Evolutionary conservation across 2,888 invertebrate species (phyloP).

Genomic region (Pharmacophagus antenor): DNA sequence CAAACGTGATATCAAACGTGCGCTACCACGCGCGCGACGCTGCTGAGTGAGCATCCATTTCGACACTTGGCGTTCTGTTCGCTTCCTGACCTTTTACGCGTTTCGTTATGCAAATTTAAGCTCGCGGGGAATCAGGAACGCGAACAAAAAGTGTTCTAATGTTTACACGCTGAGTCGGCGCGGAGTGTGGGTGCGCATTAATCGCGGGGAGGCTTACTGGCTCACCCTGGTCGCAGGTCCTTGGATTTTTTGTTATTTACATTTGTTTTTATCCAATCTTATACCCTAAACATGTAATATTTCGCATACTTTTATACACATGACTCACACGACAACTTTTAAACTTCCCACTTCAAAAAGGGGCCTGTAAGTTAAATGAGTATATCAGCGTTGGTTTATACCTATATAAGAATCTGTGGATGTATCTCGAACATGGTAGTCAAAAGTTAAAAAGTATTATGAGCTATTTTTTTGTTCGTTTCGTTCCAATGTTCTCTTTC

Average conservation of each 20-base stretch:
- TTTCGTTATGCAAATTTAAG: constrained; percentile 78
- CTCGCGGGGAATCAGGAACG: constrained; percentile 70
- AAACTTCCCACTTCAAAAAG: no score
- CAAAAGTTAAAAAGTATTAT: no score
- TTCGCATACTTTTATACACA: no score
- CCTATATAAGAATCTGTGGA: no score
- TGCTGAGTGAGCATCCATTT: constrained; percentile 74
- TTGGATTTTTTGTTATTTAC: not conserved
- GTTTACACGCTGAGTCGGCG: constrained; percentile 76
- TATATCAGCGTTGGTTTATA: no score
- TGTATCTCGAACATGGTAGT: no score
- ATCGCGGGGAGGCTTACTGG: constrained; percentile 48
- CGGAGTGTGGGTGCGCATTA: constrained; percentile 74
- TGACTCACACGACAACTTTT: no score
- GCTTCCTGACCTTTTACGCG: constrained; percentile 80
- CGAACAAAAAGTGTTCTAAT: constrained; percentile 77
- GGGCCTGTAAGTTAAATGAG: no score
- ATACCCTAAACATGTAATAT: no score
- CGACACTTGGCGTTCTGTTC: constrained; percentile 78
- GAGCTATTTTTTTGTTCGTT: no score
- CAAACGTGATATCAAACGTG: constrained; percentile 40
- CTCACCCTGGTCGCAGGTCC: not conserved
- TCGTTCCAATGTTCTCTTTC: no score
- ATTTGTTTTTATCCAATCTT: not conserved
- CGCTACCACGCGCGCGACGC: constrained; percentile 47